Evolutionary conservation across 2,797 vertebrate genomes (phyloP).

Genomic region (Sardinella longiceps): DNA sequence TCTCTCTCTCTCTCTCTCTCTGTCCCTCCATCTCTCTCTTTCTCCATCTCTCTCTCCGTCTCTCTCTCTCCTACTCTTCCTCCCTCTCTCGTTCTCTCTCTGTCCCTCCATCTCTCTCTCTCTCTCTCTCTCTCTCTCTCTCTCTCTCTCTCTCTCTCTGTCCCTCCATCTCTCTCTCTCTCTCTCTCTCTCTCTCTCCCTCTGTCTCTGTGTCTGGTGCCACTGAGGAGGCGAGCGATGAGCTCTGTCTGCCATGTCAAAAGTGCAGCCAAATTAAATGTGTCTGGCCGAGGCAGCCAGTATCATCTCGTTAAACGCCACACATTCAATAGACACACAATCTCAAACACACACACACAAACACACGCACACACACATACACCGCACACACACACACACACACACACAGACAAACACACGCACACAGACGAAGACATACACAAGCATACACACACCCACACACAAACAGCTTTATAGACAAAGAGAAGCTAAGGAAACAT

Average conservation of each 20-base stretch:
- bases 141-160: neutral
- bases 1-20: neutral
- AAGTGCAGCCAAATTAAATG: conserved; percentile 25
- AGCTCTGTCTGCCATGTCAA: conserved; percentile 21
- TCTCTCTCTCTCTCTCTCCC: neutral
- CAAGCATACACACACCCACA: too few relatives aligned
- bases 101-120: neutral
- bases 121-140: neutral
- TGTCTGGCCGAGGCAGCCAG: conserved; percentile 20
- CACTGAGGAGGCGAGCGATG: neutral
- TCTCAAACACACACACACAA: neutral
- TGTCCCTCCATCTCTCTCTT: neutral
- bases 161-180: neutral
- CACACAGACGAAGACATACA: too few relatives aligned
- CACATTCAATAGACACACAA: conserved; percentile 8
- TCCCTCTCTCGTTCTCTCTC: neutral
- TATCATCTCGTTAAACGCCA: conserved; percentile 3
- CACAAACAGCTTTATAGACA: neutral
- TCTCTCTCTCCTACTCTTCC: too few relatives aligned
- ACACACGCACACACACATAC: neutral
- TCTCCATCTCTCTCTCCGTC: neutral
- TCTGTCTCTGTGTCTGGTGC: neutral
- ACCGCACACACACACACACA: neutral
- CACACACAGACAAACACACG: neutral
- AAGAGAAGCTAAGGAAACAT: neutral